Conservation (phyloP, 1,140 invertebrate species). For the Macrobrachium nipponense region DNA sequence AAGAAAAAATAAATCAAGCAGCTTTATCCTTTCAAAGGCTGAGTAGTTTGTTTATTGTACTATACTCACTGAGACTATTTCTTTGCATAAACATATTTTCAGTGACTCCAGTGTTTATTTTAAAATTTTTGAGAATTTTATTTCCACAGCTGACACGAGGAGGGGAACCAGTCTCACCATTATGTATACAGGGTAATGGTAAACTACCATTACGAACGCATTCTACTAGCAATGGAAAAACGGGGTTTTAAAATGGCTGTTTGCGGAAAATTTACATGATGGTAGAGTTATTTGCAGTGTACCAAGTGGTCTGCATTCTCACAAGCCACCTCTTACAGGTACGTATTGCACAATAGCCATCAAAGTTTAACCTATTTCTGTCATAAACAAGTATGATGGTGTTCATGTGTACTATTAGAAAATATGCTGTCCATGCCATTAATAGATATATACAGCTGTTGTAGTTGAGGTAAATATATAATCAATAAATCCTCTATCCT, state of each 20-base stretch:
- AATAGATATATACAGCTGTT: too few relatives aligned
- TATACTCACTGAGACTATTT: too few relatives aligned
- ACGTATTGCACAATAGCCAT: constrained; percentile 66
- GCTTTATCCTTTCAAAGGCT: too few relatives aligned
- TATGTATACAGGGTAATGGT: constrained; percentile 73
- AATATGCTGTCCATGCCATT: too few relatives aligned
- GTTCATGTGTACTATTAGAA: too few relatives aligned
- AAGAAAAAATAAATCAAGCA: too few relatives aligned
- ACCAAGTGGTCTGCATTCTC: constrained; percentile 91
- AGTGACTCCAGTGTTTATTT: constrained; percentile 6
- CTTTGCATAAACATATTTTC: too few relatives aligned
- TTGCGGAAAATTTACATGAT: constrained; percentile 67
- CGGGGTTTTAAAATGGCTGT: constrained; percentile 65
- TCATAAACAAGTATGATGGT: too few relatives aligned
- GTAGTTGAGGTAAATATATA: too few relatives aligned
- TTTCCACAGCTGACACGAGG: constrained; percentile 75
- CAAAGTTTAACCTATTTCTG: not conserved
- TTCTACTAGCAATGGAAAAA: constrained; percentile 77
- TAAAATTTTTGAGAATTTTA: constrained; percentile 60
- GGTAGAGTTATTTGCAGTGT: constrained; percentile 81
- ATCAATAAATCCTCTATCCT: too few relatives aligned
- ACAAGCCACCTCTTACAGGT: constrained; percentile 84
- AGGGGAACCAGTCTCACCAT: constrained; percentile 78
- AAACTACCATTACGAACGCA: constrained; percentile 90
- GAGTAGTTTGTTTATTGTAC: too few relatives aligned